Evolutionary conservation across 1,140 invertebrate genomes (phyloP).

Genomic region (Drosophila azteca): DNA sequence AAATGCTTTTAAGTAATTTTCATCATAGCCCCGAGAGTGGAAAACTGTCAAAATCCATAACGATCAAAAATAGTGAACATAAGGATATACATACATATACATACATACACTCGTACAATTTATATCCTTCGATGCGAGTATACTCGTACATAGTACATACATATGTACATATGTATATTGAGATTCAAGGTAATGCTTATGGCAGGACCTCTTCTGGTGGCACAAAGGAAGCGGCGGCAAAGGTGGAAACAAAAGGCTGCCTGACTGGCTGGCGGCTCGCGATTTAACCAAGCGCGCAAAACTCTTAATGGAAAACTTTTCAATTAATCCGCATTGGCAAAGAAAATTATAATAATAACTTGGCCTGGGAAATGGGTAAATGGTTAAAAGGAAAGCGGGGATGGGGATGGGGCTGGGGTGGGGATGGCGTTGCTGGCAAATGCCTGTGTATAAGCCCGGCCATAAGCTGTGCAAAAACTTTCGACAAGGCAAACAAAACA

Average conservation of each 20-base stretch:
- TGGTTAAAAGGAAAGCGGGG: neutral
- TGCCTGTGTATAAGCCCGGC: slow-evolving; percentile 25
- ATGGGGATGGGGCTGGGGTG: too few species aligned
- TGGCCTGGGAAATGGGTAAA: slow-evolving; percentile 26
- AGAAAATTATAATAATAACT: slow-evolving; percentile 79
- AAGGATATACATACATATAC: neutral
- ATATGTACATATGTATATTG: slow-evolving; percentile 35
- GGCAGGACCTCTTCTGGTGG: too few species aligned
- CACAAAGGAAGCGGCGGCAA: too few species aligned
- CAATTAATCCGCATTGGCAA: slow-evolving; percentile 78
- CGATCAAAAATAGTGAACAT: slow-evolving; percentile 69
- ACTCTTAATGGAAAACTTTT: slow-evolving; percentile 79
- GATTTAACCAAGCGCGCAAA: slow-evolving; percentile 69
- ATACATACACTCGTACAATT: too few species aligned
- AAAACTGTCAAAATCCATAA: slow-evolving; percentile 78
- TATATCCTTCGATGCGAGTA: too few species aligned
- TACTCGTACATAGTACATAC: too few species aligned
- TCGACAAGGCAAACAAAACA: slow-evolving; percentile 71
- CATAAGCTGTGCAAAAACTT: slow-evolving; percentile 68
- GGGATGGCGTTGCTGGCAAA: too few species aligned
- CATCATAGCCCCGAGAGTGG: slow-evolving; percentile 54
- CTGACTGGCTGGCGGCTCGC: neutral
- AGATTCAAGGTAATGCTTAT: slow-evolving; percentile 11
- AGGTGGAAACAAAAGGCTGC: slow-evolving; percentile 21
- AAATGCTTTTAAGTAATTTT: slow-evolving; percentile 82